A percentile compares a stretch with the other conserved stretches of the same genome.
These are phyloP conservation scores for Gorsachius goisagi DNA, from an alignment of 2,113 vertebrate genomes.

Conservation along the genomic window DNA sequence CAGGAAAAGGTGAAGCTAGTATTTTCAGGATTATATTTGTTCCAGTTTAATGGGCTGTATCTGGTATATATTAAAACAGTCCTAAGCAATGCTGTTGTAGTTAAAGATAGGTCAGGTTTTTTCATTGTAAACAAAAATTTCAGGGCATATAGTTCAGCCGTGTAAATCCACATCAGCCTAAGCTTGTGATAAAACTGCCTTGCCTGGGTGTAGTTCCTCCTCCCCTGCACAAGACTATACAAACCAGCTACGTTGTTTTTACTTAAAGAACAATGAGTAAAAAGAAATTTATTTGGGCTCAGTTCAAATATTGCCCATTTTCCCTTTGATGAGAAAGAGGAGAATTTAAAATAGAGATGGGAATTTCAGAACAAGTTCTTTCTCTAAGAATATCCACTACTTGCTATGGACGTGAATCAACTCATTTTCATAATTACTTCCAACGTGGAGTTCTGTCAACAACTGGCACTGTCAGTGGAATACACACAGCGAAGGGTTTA, in stretches of 20 bases:
- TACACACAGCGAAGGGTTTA: not conserved
- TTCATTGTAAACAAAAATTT: slow-evolving; percentile 17
- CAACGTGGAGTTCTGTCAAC: not conserved
- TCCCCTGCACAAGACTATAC: not conserved
- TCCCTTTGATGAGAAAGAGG: not conserved
- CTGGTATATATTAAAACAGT: slow-evolving; percentile 45
- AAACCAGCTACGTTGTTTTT: slow-evolving; percentile 1
- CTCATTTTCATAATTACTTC: not conserved
- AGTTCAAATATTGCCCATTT: not conserved
- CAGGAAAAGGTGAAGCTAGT: slow-evolving; percentile 37
- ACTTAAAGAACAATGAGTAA: not conserved
- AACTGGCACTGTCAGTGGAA: not conserved
- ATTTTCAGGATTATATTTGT: slow-evolving; percentile 52
- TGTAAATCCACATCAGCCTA: slow-evolving; percentile 1
- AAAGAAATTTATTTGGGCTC: not conserved
- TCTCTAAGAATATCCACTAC: not conserved
- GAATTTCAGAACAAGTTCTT: not conserved
- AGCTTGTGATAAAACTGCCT: not conserved
- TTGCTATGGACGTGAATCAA: not conserved
- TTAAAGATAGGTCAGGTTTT: not conserved
- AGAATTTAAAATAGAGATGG: not conserved
- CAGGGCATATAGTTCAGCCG: not conserved
- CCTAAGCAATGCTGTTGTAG: not conserved
- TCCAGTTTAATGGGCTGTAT: slow-evolving; percentile 51
- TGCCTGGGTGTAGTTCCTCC: not conserved